Evolutionary conservation across 2,888 invertebrate genomes (phyloP), one percentile per base, ranked within the genome.

Genomic region (Gnatocerus cornutus): DNA sequence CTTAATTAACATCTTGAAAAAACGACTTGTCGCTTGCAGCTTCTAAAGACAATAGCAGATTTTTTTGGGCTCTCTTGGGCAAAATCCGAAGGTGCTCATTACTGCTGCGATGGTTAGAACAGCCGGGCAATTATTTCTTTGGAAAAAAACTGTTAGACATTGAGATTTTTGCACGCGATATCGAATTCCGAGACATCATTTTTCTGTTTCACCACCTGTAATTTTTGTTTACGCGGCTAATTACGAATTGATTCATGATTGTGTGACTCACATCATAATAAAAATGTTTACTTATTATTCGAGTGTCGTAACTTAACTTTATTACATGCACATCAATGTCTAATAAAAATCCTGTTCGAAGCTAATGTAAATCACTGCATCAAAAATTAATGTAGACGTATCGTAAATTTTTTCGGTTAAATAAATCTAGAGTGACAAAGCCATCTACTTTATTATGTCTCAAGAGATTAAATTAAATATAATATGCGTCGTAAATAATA

Each of bases 131-230:
- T 67, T 67, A 59, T 52, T 46, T 59, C 53, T 48, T 39, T 29
- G 16, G 55, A 62, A 68, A 64, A n/a, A 68, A 68, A 62, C 53
- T 12, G 55, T 55, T 68, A 68, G 62, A 48, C 68, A 68, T 68
- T 68, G 68, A 68, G 56, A 68, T 68, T 61, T 68, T 68, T 68
- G 68, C 68, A 68, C 68, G 68, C 68, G 46, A 68, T 68, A 21
- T 53, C 37, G 41, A 68, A 68, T 68, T 46, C 68, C 67, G 37
- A 33, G 48, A 67, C 67, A 45, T 29, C 52, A 41, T 39, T 33
- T 43, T 52, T 45, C 33, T 58, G 27, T 58, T 46, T 45, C 61
- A 68, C 10, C 61, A 61, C 61, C 46, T 37, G 37, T 61, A 53
- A 68, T 61, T 68, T 68, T 53, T 53, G n/a, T 68, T 33, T 58